A percentile compares a stretch with the other conserved stretches of the same genome.
Conservation (phyloP, 2,113 vertebrate species). For the Apaloderma vittatum region DNA sequence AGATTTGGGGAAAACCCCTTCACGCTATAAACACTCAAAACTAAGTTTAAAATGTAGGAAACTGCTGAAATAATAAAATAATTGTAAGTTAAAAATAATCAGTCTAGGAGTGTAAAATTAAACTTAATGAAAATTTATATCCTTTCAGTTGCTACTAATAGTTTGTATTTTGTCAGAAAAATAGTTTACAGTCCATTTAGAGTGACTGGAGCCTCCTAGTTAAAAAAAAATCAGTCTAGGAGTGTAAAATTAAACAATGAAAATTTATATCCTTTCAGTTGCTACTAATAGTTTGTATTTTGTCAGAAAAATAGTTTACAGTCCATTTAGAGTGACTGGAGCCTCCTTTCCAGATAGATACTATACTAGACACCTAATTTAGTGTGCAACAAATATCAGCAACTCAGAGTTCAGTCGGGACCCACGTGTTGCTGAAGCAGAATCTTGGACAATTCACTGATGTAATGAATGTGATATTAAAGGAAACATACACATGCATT, state of each 20-base stretch:
- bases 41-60: neutral
- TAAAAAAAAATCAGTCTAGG: neutral
- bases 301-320: neutral
- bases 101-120: neutral
- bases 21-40: neutral
- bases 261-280: neutral
- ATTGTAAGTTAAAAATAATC: neutral
- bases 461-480: neutral
- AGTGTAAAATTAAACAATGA: neutral
- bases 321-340: neutral
- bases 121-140: neutral
- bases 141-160: neutral
- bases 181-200: neutral
- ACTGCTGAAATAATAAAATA: neutral
- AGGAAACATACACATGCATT: neutral
- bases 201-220: neutral
- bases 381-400: neutral
- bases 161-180: neutral
- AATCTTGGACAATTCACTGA: neutral
- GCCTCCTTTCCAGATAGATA: neutral
- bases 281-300: neutral
- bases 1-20: rapidly evolving
- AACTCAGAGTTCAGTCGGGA: neutral
- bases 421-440: neutral
- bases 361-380: neutral